Base-by-base conservation (phyloP, 2,888 invertebrate genomes). In the Ernsta delagoae region DNA sequence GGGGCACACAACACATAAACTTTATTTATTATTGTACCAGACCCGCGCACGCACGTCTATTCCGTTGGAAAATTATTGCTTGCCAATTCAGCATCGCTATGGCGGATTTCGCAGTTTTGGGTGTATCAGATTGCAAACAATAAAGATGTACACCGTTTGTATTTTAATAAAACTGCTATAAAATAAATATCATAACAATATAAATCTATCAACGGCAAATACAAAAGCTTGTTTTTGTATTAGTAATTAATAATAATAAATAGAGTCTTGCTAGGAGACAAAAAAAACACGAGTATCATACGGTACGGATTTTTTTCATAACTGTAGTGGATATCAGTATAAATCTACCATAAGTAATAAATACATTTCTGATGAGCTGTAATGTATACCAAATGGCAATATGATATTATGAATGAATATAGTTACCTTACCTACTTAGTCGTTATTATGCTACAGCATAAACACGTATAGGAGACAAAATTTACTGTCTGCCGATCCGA, bases 11-110 rank as follows among this genome's bases (percentile, higher is more conserved):
- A 83, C 79, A 84, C 85, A 88, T 89, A 89, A 87, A 87, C 83
- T 85, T 82, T 89, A 89, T 90, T 89, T 90, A 89, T 89, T 88
- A 84, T 86, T 80, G 83, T 81, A 83, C 84, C 82, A 79, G 85
- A 76, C 75, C 75, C 79, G 80, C 80, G 84, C 86, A 89, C 88
- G 88, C 89, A 89, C 86, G 85, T 88, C 87, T 88, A 89, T 90
- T 90, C 85, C 78, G 87, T 83, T 79, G 76, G 82, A 74, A 82
- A 88, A 90, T 90, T 90, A 90, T 90, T 82, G 86, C 83, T 81
- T 83, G 88, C 83, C 85, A 83, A 90, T 86, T 86, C 84, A 81
- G 84, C 85, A 86, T n/a, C 36, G n/a, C 6, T 56, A 54, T 54
- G 31, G 54, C 9, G 8, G 9, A 54, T 4, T 54, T 31, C 31